These are phyloP conservation scores for Dicranocentrus wangi DNA, from an alignment of 2,888 invertebrate genomes.

Conservation along the genomic window DNA sequence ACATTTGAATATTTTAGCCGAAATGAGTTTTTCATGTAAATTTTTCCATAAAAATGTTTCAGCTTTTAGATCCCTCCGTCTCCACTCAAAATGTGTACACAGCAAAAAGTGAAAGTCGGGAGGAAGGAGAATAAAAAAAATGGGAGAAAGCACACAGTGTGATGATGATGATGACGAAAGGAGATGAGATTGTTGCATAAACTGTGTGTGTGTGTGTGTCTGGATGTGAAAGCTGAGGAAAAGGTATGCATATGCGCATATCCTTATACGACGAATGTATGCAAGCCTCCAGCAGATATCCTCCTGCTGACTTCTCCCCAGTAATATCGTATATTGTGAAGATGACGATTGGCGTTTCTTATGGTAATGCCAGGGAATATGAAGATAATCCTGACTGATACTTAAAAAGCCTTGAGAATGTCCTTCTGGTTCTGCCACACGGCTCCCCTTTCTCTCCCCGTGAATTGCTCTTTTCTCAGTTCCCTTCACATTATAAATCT, in stretches of 20 bases:
- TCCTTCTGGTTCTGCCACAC: slow-evolving; percentile 14
- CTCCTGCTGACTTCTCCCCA: too few species aligned
- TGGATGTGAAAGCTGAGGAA: slow-evolving; percentile 14
- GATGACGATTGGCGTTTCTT: slow-evolving; percentile 56
- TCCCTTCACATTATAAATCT: slow-evolving; percentile 25
- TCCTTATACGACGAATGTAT: slow-evolving; percentile 5
- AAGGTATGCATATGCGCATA: slow-evolving; percentile 18
- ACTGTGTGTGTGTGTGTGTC: slow-evolving; percentile 19
- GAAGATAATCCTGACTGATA: slow-evolving; percentile 44
- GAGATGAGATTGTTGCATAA: slow-evolving; percentile 56
- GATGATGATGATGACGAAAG: slow-evolving; percentile 40
- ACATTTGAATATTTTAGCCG: slow-evolving; percentile 63
- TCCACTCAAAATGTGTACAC: too few species aligned
- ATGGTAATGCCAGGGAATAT: slow-evolving; percentile 39
- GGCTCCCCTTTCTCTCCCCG: slow-evolving; percentile 12
- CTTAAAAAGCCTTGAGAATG: slow-evolving; percentile 25
- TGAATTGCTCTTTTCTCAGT: background rate
- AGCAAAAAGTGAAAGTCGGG: slow-evolving; percentile 9
- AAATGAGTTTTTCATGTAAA: slow-evolving; percentile 65
- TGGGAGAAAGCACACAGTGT: slow-evolving; percentile 14
- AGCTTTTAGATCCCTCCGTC: slow-evolving; percentile 32
- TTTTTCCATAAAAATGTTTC: slow-evolving; percentile 56
- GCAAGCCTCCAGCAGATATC: too few species aligned
- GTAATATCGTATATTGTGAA: slow-evolving; percentile 24
- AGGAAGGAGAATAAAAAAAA: background rate